Evolutionary conservation across 2,888 invertebrate genomes (phyloP), one percentile per base, ranked within the genome.

Genomic region (Tortrix viridana): DNA sequence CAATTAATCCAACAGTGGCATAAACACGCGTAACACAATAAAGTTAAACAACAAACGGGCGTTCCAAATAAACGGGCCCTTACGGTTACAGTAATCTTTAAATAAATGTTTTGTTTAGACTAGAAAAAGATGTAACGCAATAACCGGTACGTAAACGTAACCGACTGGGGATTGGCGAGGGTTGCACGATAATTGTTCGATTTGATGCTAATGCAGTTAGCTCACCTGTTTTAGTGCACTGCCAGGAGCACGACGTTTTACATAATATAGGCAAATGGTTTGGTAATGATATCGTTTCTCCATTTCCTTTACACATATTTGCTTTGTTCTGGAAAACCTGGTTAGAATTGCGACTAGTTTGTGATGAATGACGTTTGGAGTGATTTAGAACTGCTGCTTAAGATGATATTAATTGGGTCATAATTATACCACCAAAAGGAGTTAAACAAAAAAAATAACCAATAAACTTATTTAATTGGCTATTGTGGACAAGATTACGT

Each of bases 121-220:
- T 62, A 46, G 56, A 58, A 62, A 55, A 46, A 57, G 32, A n/a
- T 23, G 43, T 22, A 57, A 52, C 47, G 62, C 57, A 62, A 62
- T 56, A 26, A 41, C 53, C 43, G 44, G 56, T 22, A 41, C 20
- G 26, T 48, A 12, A 38, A 52, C 50, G 63, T 48, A 63, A 63
- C 53, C 44, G 58, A 48, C 47, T 38, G 57, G 49, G 26, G 64
- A 62, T 71, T 71, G 67, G 54, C 59, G 59, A 49, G 44, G 26
- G 54, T 70, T 65, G 69, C 71, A 65, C 44, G 68, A 66, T 70
- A 67, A 71, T 69, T 65, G 65, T 69, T 68, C 64, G 67, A 70
- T 74, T 71, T 64, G 50, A 72, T 67, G 70, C 54, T 72, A 70
- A 72, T 73, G 73, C 64, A 65, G 60, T 71, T 60, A 65, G 49